phyloP scores from a whole-genome alignment of 2,113 vertebrate genomes.

The Colaptes auratus region DNA sequence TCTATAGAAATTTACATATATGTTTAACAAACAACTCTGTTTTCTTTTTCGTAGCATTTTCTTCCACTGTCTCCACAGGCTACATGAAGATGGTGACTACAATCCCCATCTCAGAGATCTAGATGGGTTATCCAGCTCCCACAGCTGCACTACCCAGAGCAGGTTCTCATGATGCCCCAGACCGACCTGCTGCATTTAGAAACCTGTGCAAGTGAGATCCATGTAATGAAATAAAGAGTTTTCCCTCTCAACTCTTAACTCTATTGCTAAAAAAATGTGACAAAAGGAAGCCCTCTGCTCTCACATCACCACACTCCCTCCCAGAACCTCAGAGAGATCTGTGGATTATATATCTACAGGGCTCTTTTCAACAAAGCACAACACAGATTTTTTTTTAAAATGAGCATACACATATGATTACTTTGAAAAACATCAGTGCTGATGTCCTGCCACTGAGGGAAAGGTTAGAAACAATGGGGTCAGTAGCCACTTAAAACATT shows the following conservation, averaged over 20 bases:
- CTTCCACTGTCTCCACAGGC: neutral
- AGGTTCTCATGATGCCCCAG: neutral
- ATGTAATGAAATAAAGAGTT: neutral
- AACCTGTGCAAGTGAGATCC: neutral
- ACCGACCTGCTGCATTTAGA: neutral
- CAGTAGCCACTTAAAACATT: neutral
- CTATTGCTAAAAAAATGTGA: neutral
- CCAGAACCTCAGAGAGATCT: neutral
- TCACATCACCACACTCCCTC: accelerated
- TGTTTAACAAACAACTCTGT: neutral
- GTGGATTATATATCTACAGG: neutral
- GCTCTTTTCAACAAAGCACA: neutral
- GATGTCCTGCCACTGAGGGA: neutral
- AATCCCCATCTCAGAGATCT: neutral
- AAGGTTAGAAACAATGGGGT: neutral
- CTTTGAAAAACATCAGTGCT: neutral
- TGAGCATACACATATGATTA: accelerated
- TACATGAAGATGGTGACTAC: neutral
- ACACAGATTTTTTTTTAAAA: neutral
- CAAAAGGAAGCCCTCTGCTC: neutral
- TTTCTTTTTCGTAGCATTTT: neutral
- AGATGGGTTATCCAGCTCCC: neutral
- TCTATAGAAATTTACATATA: neutral
- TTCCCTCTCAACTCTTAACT: neutral
- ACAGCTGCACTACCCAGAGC: neutral